Base-by-base conservation (phyloP, 2,113 vertebrate genomes). In the Zapornia atra region DNA sequence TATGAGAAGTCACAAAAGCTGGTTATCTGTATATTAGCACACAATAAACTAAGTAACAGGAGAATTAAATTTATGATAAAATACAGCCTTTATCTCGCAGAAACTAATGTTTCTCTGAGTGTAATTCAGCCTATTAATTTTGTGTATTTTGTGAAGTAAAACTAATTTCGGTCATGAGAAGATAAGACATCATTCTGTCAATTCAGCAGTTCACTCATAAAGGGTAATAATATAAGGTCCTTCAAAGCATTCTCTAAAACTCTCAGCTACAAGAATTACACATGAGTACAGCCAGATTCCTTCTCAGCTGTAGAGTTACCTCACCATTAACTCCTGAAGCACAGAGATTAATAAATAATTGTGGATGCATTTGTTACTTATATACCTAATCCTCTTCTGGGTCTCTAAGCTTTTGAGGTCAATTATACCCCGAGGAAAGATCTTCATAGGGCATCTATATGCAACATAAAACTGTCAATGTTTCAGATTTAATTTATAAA, bases 1-100 rank as follows among this genome's bases (percentile, higher is more conserved):
- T 36, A 75, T 26, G 15, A 90, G 66, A 94, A 95, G 42, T n/a
- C 46, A 66, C 40, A 86, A 75, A 91, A 96, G 28, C n/a, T 88
- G 54, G 25, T 72, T 95, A 73, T 76, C 26, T 90, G 73, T 36
- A 46, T 57, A 65, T 48, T 70, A 73, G 63, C n/a, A 88, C 26
- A 79, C 11, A 85, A 61, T 66, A 63, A 82, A 16, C 11, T 25
- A 91, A 91, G 64, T 29, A 86, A 86, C 2, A 51, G 34, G 28
- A 63, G 7, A 92, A 96, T 66, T 82, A 77, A 44, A 86, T 88
- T 70, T 46, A 46, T 69, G 10, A 77, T 51, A 48, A 68, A 91
- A 65, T 8, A 84, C 19, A 7, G 38, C 54, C 26, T 76, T 76
- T 91, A 79, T 80, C 9, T 4, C 25, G 54, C 7, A 22, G 64